These are phyloP conservation scores for Enteromius viviparus DNA, from an alignment of 2,797 vertebrate species.

Conservation along the genomic window DNA sequence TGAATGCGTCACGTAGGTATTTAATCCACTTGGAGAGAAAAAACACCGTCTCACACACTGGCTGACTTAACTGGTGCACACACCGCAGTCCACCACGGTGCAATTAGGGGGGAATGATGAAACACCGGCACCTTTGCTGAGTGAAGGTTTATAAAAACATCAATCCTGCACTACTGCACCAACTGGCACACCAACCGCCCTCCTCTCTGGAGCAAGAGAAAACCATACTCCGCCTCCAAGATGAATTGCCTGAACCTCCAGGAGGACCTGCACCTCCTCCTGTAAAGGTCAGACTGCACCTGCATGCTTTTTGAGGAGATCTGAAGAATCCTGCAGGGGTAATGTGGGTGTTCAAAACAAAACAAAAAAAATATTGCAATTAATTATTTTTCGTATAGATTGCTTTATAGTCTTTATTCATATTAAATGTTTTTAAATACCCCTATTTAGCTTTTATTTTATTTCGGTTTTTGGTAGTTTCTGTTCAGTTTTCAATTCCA, in stretches of 20 bases:
- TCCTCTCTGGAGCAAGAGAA: constrained; percentile 7
- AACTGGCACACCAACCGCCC: background rate
- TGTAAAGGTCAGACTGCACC: background rate
- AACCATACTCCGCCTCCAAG: background rate
- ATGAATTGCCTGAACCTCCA: constrained; percentile 23
- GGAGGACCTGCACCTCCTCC: constrained; percentile 26
- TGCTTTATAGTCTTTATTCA: background rate
- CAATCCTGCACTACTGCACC: constrained; percentile 25
- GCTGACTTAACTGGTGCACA: constrained; percentile 17
- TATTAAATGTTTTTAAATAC: background rate
- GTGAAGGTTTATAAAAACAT: constrained; percentile 37
- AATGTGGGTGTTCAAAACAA: background rate
- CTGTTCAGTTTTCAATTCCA: background rate
- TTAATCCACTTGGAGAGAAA: constrained; percentile 5
- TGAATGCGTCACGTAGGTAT: constrained; percentile 9
- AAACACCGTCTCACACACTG: background rate
- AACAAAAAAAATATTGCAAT: background rate
- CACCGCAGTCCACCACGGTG: background rate
- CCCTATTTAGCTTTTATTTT: background rate
- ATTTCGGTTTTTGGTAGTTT: background rate
- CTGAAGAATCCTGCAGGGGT: background rate
- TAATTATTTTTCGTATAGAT: background rate
- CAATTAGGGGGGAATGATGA: constrained; percentile 32
- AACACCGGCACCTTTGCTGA: constrained; percentile 24
- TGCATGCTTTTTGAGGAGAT: background rate